Evolutionary conservation across 2,888 invertebrate species (phyloP).

Genomic region (Tachina lurida): DNA sequence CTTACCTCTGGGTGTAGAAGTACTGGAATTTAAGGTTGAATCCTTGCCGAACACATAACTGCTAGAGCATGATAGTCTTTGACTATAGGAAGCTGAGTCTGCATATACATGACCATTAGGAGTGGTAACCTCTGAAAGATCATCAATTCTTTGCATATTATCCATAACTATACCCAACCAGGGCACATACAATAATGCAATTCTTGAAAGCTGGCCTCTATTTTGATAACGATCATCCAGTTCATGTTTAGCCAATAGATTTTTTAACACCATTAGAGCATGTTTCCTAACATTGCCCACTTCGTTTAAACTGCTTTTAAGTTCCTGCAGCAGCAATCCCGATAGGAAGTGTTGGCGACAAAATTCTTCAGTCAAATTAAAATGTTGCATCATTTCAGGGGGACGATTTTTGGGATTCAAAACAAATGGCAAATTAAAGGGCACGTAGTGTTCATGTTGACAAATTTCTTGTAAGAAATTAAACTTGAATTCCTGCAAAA

Average conservation of each 20-base stretch:
- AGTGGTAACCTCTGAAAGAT: slow-evolving; percentile 80
- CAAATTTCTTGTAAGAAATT: slow-evolving; percentile 95
- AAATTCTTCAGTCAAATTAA: slow-evolving; percentile 91
- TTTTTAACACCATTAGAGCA: slow-evolving; percentile 91
- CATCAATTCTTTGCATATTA: slow-evolving; percentile 90
- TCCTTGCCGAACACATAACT: slow-evolving; percentile 85
- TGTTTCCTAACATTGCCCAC: slow-evolving; percentile 91
- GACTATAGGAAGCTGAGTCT: slow-evolving; percentile 82
- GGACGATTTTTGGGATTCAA: slow-evolving; percentile 83
- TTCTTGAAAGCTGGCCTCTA: slow-evolving; percentile 91
- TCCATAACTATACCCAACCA: slow-evolving; percentile 95
- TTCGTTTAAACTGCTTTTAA: slow-evolving; percentile 93
- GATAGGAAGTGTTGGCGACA: slow-evolving; percentile 95
- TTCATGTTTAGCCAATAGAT: slow-evolving; percentile 96
- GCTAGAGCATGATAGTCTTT: slow-evolving; percentile 85
- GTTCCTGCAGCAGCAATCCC: slow-evolving; percentile 93
- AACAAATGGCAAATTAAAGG: slow-evolving; percentile 93
- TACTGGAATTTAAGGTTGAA: slow-evolving; percentile 78
- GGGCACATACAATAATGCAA: slow-evolving; percentile 95
- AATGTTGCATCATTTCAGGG: slow-evolving; percentile 85
- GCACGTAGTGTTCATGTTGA: slow-evolving; percentile 96
- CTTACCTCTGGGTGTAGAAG: slow-evolving; percentile 84
- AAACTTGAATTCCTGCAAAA: slow-evolving; percentile 95
- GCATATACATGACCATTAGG: slow-evolving; percentile 81
- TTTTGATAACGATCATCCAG: slow-evolving; percentile 94